Evolutionary conservation across 2,888 invertebrate species (phyloP).

Genomic region (Pandemis corylana): DNA sequence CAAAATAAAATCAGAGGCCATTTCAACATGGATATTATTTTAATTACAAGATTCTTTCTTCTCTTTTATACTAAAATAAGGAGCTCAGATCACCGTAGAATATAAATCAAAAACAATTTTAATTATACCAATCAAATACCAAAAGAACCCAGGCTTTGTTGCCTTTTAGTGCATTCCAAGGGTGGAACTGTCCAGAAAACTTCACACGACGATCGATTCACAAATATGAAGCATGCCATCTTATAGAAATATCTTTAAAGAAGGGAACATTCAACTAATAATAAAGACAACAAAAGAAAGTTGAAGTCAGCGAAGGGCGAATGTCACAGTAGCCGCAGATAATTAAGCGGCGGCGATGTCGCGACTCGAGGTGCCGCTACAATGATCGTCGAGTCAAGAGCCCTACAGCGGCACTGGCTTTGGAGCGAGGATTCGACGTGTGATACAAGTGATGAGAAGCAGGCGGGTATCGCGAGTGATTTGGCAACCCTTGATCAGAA

Average conservation of each 20-base stretch:
- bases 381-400: conserved; percentile 72
- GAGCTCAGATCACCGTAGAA: neutral
- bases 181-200: neutral
- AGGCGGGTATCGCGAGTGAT: neutral
- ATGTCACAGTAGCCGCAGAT: conserved; percentile 60
- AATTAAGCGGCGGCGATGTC: conserved; percentile 67
- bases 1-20: neutral
- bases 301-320: conserved; percentile 50
- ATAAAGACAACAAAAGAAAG: conserved; percentile 11
- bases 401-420: conserved; percentile 63
- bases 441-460: conserved; percentile 48
- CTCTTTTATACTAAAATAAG: neutral
- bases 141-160: neutral
- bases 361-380: conserved; percentile 59
- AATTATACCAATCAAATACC: neutral
- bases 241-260: neutral
- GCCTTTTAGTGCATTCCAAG: neutral
- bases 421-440: conserved; percentile 54
- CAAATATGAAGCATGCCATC: neutral
- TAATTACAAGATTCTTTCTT: neutral
- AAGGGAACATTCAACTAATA: conserved; percentile 8
- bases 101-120: neutral
- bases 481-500: no score
- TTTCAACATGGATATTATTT: conserved; percentile 2
- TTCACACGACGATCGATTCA: neutral